Evolutionary conservation across 1,140 invertebrate species (phyloP), one percentile per base, ranked within the genome.

Genomic region (Wiebesia pumilae): DNA sequence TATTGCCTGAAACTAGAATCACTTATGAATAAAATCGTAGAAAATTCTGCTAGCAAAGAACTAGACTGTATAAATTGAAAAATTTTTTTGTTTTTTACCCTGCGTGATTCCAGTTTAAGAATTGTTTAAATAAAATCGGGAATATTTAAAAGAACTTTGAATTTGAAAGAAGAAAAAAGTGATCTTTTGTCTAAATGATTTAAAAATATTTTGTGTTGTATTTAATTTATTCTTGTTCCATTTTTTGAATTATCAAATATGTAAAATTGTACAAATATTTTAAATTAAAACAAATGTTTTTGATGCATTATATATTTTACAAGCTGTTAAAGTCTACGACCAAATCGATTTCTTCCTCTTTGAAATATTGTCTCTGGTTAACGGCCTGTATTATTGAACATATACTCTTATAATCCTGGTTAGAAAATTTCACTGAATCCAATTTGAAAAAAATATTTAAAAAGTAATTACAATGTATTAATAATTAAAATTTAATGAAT

Each of bases 231-330:
- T 73, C 0, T 80, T 58, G 19, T 71, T 71, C 38, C 19, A 30
- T 87, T 83, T 79, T 82, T 83, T 65, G 75, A 87, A 83, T 80
- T 83, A 83, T 80, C 75, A 87, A 83, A 87, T 6, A 83, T 87
- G 85, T 87, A 87, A 87, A 87, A 87, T 87, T 79, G 79, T 87
- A 87, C 6, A 86, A 83, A 79, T 78, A 38, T 87, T 65, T 67
- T 83, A 69, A 77, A 77, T 71, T 19, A 78, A 65, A 47, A 54
- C 16, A 81, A 65, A 33, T n/a, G 24, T 51, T 87, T 83, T 87
- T 87, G 73, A n/a, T n/a, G 81, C 85, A 87, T 87, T 83, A 62
- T 67, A 47, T 58, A 51, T 65, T 35, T 69, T 81, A 27, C 43
- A 85, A 85, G 16, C 67, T 81, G 51, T 67, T 24, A 77, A 38